Evolutionary conservation across 2,113 vertebrate genomes (phyloP).

Genomic region (Capricornis sumatraensis): DNA sequence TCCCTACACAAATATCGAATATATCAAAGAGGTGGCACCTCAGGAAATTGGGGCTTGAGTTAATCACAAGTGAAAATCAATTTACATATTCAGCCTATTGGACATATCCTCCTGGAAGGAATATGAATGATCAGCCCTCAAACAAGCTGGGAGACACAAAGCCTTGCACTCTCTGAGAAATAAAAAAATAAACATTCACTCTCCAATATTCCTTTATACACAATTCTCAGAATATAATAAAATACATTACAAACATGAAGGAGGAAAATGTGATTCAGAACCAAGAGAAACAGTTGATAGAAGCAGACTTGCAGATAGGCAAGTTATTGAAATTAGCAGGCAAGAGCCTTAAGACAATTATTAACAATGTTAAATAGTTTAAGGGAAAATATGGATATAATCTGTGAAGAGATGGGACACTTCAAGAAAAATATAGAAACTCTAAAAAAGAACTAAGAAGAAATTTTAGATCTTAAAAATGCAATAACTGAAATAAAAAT

Average conservation of each 20-base stretch:
- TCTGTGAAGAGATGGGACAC: neutral
- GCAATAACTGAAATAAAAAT: neutral
- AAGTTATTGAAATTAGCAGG: neutral
- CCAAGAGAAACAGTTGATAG: neutral
- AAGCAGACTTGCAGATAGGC: neutral
- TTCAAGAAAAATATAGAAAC: neutral
- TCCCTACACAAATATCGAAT: neutral
- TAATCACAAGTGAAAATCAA: conserved; percentile 5
- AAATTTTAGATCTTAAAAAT: neutral
- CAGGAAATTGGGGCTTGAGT: neutral
- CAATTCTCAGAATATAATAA: neutral
- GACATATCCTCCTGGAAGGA: neutral
- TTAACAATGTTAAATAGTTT: neutral
- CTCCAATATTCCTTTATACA: neutral
- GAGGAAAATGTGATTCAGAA: neutral
- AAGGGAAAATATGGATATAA: neutral
- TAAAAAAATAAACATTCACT: neutral
- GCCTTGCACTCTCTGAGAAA: neutral
- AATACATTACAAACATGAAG: neutral
- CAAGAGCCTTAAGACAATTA: neutral
- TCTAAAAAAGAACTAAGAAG: neutral
- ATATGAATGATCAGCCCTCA: neutral
- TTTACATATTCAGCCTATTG: neutral
- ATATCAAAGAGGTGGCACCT: neutral
- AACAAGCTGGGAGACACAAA: neutral